Evolutionary conservation across 2,888 invertebrate species (phyloP).

Genomic region (Rambutsinella grinnellia): DNA sequence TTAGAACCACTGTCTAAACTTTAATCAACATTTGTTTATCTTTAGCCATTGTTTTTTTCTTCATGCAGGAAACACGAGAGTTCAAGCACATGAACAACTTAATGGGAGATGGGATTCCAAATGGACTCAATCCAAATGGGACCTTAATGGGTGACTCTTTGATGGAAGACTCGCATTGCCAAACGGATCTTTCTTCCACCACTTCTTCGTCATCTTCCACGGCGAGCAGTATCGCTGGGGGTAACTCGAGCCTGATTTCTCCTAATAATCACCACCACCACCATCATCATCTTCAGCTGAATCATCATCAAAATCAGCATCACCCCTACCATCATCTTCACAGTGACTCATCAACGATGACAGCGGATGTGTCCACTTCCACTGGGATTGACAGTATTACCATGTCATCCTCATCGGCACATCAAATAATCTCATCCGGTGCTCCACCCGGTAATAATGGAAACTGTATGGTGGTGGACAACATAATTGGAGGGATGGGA

Average conservation of each 20-base stretch:
- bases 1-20: not conserved
- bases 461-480: slow-evolving; percentile 7
- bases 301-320: slow-evolving; percentile 21
- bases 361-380: slow-evolving; percentile 38
- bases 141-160: slow-evolving; percentile 52
- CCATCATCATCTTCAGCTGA: slow-evolving; percentile 23
- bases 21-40: not conserved
- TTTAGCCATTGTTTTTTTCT: too few relatives aligned
- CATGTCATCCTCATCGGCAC: slow-evolving; percentile 5
- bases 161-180: slow-evolving; percentile 62
- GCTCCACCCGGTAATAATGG: not conserved
- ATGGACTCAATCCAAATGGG: slow-evolving; percentile 59
- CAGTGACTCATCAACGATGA: slow-evolving; percentile 32
- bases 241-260: slow-evolving; percentile 11
- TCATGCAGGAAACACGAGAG: slow-evolving; percentile 42
- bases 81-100: slow-evolving; percentile 34
- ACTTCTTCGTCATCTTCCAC: slow-evolving; percentile 33
- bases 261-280: slow-evolving; percentile 24
- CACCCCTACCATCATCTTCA: slow-evolving; percentile 28
- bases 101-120: slow-evolving; percentile 43
- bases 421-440: slow-evolving; percentile 13
- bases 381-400: slow-evolving; percentile 20
- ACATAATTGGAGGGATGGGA: not conserved
- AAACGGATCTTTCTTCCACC: slow-evolving; percentile 56
- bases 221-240: slow-evolving; percentile 22